Conservation (phyloP, 2,888 invertebrate species). For the Metellina segmentata region DNA sequence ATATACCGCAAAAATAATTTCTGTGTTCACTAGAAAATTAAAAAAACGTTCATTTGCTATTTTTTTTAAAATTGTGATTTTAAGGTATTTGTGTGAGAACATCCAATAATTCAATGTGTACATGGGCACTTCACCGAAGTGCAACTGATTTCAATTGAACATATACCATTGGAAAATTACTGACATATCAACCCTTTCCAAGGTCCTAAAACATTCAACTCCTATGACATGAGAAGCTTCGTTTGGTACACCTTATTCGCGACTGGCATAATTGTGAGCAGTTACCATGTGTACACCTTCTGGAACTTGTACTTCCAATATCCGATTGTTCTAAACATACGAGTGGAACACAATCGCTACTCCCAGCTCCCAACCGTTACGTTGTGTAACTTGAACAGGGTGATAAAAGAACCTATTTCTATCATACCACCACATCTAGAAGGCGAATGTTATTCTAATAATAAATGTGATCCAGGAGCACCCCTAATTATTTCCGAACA, state of each 20-base stretch:
- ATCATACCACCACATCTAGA: neutral
- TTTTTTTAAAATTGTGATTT: no score
- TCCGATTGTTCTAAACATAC: conserved; percentile 5
- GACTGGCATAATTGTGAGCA: neutral
- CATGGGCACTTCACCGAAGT: neutral
- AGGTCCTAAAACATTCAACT: neutral
- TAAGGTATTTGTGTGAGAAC: no score
- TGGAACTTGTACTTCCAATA: conserved; percentile 11
- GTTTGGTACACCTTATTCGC: neutral
- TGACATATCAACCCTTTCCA: conserved; percentile 4
- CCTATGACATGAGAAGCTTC: neutral
- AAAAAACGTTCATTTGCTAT: no score
- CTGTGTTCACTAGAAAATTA: no score
- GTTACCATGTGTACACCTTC: conserved; percentile 12
- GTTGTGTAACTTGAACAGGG: conserved; percentile 61
- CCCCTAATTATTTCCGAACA: conserved; percentile 24
- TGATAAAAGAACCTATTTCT: neutral
- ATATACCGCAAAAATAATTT: no score
- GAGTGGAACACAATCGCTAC: neutral
- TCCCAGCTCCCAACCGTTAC: conserved; percentile 53
- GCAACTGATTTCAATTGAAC: neutral
- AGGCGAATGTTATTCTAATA: neutral
- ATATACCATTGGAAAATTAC: no score
- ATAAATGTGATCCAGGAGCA: neutral
- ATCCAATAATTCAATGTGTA: no score